Evolutionary conservation across 1,140 invertebrate genomes (phyloP), one percentile per base, ranked within the genome.

Genomic region (Leptinotarsa texana): DNA sequence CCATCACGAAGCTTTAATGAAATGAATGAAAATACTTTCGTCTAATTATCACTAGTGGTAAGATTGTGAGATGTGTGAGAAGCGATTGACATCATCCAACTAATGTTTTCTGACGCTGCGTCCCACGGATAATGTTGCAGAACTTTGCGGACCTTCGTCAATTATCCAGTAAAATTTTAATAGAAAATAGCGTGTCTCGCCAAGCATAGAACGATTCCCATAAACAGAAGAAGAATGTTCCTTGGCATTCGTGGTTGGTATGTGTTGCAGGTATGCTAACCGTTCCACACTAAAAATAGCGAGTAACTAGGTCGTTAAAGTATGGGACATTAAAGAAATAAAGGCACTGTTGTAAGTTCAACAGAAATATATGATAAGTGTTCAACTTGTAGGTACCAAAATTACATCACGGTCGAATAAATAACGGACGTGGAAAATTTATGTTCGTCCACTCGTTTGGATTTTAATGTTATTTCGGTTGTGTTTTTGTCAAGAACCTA

Each of bases 211-310:
- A 57, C 51, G n/a, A 57, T 57, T 57, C n/a, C 51, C 51, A 57
- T 57, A 57, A 57, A 57, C 51, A 57, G n/a, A 57, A 57, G 15
- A 57, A 57, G 15, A 57, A 57, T 57, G 51, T 57, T 57, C 51
- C 17, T 57, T 18, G 51, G 15, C 15, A 18, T 15, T 57, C 51
- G 15, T 6, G 13, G 51, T n/a, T 57, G 51, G 15, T 57, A 57
- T 57, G 51, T 57, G 3, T 0, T 57, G 51, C n/a, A 57, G 51
- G 51, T 57, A 17, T n/a, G 51, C 51, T 17, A 57, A 57, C 17
- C 4, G n/a, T n/a, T 57, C 0, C 51, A 15, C 2, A 57, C 51
- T 57, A 57, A 57, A 57, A 57, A 57, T 57, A 57, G 51, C 51
- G n/a, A 57, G 51, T 57, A 42, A 42, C 33, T 42, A 57, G 51